Base-by-base conservation (phyloP, 1,140 invertebrate genomes). In the Asbolus verrucosus region DNA sequence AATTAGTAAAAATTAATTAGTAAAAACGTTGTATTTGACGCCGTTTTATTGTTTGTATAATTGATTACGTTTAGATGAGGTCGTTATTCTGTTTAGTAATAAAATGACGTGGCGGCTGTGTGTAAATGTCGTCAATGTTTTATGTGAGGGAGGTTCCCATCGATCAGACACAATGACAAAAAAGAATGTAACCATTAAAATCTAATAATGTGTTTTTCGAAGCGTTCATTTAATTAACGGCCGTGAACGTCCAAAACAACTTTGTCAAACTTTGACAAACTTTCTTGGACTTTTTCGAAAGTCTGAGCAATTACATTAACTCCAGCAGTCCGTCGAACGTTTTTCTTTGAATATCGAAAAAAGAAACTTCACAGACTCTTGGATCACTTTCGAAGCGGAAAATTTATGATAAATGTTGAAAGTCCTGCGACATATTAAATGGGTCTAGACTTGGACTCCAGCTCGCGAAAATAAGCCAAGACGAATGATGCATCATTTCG, bases 321-420 rank as follows among this genome's bases (percentile, higher is more conserved):
- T 11, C 6, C 33, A 11, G 24, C 24, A 36, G 33, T 36, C 33
- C 33, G 33, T 8, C 18, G 19, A 50, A 21, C 43, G 21, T 54
- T 54, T 54, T n/a, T 54, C 46, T 54, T 14, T 16, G 21, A 11
- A 36, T 36, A 36, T 36, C 33, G 33, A 11, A 36, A 36, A 36
- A 36, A 36, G 33, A 27, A 27, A 6, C 33, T n/a, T 2, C 33
- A 3, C 33, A 36, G 46, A 54, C 18, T 27, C 21, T 54, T 54
- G 46, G 27, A 54, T 54, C 46, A 54, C 27, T 54, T 50, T 54
- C 46, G 46, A 27, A 16, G 9, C 21, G 46, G 9, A 13, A 27
- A 30, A 54, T 54, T 54, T 65, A 65, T 65, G 61, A 65, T 41
- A 27, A 65, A 65, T 65, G 36, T 30, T 39, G 9, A 39, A 65